Evolutionary conservation across 2,888 invertebrate species (phyloP), one percentile per base, ranked within the genome.

Genomic region (Operophtera brumata): DNA sequence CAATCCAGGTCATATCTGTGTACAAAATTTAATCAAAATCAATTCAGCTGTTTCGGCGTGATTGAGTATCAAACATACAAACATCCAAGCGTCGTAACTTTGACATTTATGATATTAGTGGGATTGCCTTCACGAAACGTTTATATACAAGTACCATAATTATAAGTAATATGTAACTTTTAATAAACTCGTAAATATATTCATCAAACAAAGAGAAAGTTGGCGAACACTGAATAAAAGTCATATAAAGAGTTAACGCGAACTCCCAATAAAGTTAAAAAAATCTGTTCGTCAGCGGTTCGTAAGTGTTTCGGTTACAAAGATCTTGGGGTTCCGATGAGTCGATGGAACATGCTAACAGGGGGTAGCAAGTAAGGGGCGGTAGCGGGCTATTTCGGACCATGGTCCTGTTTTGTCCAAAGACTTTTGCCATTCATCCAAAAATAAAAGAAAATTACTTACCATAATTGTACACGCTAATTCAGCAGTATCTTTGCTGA

Each of bases 261-360:
- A 61, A 72, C 72, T 78, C 73, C 69, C 65, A 72, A 75, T 79
- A 78, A 79, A 81, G 79, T 84, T 77, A 74, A 78, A 78, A 80
- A 79, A 79, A 74, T 68, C 65, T 72, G 64, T 59, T 72, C 70
- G 71, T 75, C 67, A 70, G 71, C 71, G 70, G 71, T 75, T 74
- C 67, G 66, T 63, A 69, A 80, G 80, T 80, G 79, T 83, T 82
- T 72, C 76, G 75, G 76, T 78, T 78, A 77, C 78, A 81, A 78
- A 81, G 80, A 83, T 83, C 77, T 78, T 70, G 73, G 62, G 73
- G 80, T 79, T 80, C 76, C 66, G 69, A 72, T 61, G 68, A 78
- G 68, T 75, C 64, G 68, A 60, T 65, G 69, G 71, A 71, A 79
- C 80, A 80, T 71, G 75, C 72, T 76, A 69, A 73, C 49, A 12